phyloP scores from a whole-genome alignment of 2,888 invertebrate genomes.

The Caenorhabditis virilis region DNA sequence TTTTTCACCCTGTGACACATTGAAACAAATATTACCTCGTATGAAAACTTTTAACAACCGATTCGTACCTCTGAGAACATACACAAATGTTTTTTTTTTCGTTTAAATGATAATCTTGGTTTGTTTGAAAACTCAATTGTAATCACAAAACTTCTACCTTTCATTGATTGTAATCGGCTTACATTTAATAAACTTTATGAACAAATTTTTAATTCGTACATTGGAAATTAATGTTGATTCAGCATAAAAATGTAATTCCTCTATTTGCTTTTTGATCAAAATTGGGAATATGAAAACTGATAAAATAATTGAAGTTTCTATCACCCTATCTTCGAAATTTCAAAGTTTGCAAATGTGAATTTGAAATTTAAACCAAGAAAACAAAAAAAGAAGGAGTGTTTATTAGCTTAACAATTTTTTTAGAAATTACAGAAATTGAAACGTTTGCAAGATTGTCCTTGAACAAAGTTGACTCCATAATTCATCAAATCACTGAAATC shows the following conservation, averaged over 20 bases:
- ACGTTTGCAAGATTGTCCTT: conserved; percentile 45
- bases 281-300: neutral
- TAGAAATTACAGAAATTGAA: conserved; percentile 35
- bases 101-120: neutral
- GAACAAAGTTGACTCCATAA: conserved; percentile 48
- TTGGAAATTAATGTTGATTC: neutral
- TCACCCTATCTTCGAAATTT: no score
- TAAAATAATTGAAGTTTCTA: neutral
- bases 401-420: no score
- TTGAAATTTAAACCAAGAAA: no score
- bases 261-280: no score
- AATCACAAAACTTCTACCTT: neutral
- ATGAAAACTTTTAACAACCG: neutral
- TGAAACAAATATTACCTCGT: neutral
- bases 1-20: neutral
- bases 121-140: no score
- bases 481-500: conserved; percentile 36
- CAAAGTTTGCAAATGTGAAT: no score
- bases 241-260: neutral
- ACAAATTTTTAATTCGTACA: neutral
- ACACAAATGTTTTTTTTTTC: neutral
- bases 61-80: neutral
- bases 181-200: neutral
- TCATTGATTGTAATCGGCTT: neutral
- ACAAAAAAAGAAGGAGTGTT: no score